Base-by-base conservation (phyloP, 2,113 vertebrate genomes). In the Gymnocephalus cernua region DNA sequence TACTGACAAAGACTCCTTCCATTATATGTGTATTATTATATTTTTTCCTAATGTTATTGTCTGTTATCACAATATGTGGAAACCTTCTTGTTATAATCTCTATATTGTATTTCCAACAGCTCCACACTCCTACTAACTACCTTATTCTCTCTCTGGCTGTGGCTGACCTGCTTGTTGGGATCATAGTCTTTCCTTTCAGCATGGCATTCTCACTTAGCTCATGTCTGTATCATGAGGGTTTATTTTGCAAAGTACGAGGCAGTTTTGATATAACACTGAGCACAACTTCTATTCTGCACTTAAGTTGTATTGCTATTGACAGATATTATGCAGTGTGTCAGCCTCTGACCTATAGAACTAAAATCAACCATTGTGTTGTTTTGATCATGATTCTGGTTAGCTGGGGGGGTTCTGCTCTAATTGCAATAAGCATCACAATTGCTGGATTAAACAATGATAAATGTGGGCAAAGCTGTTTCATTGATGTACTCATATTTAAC, bases 371-470 rank as follows among this genome's bases (percentile, higher is more conserved):
- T 72, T 73, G 62, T 19, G 88, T 93, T 56, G 67, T 93, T n/a
- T 5, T 87, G 23, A 38, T 87, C 15, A 96, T 97, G 96, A 95
- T 97, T 16, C 29, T 89, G 6, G 10, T 95, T 27, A 95, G 94
- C 57, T 98, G 97, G 96, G 77, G 86, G 4, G 3, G 95, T 4
- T 93, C 97, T 71, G 94, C 90, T 62, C 47, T 94, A 70, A 95
- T 96, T 89, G 95, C 87, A 57, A 95, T 97, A 87, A 92, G 92
- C 6, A 14, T 82, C 18, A 73, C 41, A n/a, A 56, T 73, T 18
- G 19, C 13, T 13, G 66, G 61, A 19, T 13, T 67, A 25, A 59
- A 61, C 1, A 2, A 25, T 8, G 56, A 56, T 10, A 65, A 32
- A 21, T 58, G 61, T 59, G 35, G 32, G 0, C 44, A 73, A 41